A percentile compares a stretch with the other conserved stretches of the same genome.
Evolutionary conservation across 2,113 vertebrate genomes (phyloP).

Genomic region (Neotragus moschatus): DNA sequence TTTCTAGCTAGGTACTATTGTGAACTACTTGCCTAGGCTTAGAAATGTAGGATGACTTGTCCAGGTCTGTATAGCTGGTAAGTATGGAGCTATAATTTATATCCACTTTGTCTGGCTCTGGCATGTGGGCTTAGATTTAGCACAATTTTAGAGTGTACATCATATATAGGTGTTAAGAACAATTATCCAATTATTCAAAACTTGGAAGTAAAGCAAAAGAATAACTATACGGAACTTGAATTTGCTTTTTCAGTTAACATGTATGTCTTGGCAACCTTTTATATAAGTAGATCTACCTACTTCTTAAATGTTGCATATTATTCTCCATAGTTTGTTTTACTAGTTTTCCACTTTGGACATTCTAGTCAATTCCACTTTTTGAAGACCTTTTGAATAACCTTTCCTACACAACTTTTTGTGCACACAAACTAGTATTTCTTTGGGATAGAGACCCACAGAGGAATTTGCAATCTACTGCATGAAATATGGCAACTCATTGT

Average conservation of each 20-base stretch:
- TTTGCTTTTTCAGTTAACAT: background rate
- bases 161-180: background rate
- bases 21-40: background rate
- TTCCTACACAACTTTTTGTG: background rate
- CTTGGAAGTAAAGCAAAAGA: conserved; percentile 11
- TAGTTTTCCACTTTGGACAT: background rate
- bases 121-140: background rate
- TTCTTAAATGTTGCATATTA: background rate
- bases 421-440: background rate
- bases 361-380: background rate
- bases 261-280: background rate
- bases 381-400: background rate
- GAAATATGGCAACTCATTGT: background rate
- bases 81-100: background rate
- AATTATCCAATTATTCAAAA: background rate
- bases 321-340: background rate
- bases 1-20: background rate
- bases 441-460: background rate
- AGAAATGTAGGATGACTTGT: background rate
- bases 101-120: background rate
- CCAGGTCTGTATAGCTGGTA: background rate
- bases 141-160: background rate
- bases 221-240: background rate
- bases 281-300: background rate
- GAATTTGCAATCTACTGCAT: background rate